Conservation (phyloP, 1,140 invertebrate species). For the Sitophilus oryzae region DNA sequence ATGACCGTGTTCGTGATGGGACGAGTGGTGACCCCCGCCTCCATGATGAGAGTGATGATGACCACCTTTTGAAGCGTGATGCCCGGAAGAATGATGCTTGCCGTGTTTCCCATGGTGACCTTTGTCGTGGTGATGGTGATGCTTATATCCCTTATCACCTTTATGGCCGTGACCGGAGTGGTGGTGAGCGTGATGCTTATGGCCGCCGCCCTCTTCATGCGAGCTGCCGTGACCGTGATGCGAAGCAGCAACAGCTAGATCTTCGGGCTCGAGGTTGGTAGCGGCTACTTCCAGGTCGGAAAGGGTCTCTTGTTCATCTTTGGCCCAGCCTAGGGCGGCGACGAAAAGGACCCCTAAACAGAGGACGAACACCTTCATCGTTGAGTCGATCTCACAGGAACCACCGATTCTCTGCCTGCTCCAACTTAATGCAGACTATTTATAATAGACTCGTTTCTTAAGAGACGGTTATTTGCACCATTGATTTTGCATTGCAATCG, state of each 20-base stretch:
- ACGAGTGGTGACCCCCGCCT: slow-evolving; percentile 59
- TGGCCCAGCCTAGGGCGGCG: slow-evolving; percentile 4
- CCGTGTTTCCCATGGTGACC: slow-evolving; percentile 65
- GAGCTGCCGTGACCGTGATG: slow-evolving; percentile 44
- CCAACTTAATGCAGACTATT: slow-evolving; percentile 9
- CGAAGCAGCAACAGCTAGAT: slow-evolving; percentile 47
- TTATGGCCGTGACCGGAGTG: slow-evolving; percentile 59
- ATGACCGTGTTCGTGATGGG: slow-evolving; percentile 68
- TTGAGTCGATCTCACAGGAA: slow-evolving; percentile 11
- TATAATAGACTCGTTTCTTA: slow-evolving; percentile 13
- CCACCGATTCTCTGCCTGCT: slow-evolving; percentile 12
- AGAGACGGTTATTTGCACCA: slow-evolving; percentile 18
- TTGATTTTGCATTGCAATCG: slow-evolving; percentile 15
- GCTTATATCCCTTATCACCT: slow-evolving; percentile 62
- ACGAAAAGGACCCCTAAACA: slow-evolving; percentile 32
- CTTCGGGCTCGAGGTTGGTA: slow-evolving; percentile 15
- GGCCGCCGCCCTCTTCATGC: slow-evolving; percentile 57
- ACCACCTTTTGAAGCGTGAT: slow-evolving; percentile 66
- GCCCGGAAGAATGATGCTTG: slow-evolving; percentile 62
- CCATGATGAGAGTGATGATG: slow-evolving; percentile 73
- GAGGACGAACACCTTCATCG: slow-evolving; percentile 36
- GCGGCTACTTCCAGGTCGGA: slow-evolving; percentile 13
- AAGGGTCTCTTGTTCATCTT: slow-evolving; percentile 34
- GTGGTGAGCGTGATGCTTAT: slow-evolving; percentile 57
- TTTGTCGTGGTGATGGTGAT: slow-evolving; percentile 61